These are phyloP conservation scores for Neodiprion pinetum DNA, from an alignment of 1,140 invertebrate species.

Conservation along the genomic window DNA sequence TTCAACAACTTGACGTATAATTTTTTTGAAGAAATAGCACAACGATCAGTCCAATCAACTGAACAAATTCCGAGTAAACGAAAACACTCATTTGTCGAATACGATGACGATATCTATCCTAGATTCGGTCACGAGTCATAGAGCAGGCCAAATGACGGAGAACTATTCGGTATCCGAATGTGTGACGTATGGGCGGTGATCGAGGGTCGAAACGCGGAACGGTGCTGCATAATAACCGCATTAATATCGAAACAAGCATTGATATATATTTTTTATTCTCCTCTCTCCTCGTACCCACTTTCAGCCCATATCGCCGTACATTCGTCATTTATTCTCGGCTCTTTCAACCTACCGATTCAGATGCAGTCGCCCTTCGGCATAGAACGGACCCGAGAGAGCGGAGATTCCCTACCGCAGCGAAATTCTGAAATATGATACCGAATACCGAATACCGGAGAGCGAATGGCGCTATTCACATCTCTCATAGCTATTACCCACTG, in stretches of 20 bases:
- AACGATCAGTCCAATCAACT: too few relatives aligned
- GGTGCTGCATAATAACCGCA: slow-evolving; percentile 41
- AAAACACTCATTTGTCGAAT: too few relatives aligned
- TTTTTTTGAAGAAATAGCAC: too few relatives aligned
- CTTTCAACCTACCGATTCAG: too few relatives aligned
- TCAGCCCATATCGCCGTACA: slow-evolving; percentile 24
- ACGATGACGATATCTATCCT: too few relatives aligned
- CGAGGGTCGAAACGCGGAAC: slow-evolving; percentile 23
- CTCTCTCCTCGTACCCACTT: too few relatives aligned
- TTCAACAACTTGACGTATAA: too few relatives aligned
- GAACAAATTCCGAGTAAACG: too few relatives aligned
- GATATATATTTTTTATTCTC: slow-evolving; percentile 23
- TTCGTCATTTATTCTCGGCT: slow-evolving; percentile 12
- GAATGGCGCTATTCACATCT: slow-evolving; percentile 24
- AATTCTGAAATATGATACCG: slow-evolving; percentile 36
- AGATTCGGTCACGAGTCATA: neutral
- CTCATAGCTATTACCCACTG: too few relatives aligned
- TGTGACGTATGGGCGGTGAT: neutral
- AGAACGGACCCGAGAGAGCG: neutral
- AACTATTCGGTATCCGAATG: neutral
- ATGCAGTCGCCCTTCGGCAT: neutral
- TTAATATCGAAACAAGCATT: slow-evolving; percentile 42
- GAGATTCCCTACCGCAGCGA: slow-evolving; percentile 5
- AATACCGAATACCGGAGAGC: slow-evolving; percentile 31
- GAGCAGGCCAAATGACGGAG: slow-evolving; percentile 5